Evolutionary conservation across 2,113 vertebrate genomes (phyloP).

Genomic region (Promerops cafer): DNA sequence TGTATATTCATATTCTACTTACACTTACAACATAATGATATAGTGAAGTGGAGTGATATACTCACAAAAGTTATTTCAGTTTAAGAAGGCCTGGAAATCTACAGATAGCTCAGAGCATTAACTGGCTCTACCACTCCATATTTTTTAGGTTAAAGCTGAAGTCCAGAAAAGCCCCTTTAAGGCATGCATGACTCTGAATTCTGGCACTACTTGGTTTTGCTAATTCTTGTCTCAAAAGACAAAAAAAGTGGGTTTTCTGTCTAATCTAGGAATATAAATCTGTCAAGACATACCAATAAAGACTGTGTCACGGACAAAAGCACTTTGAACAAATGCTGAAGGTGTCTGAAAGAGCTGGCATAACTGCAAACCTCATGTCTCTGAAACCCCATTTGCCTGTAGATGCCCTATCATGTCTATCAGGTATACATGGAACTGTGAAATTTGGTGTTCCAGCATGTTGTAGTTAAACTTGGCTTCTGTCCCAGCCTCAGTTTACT

Average conservation of each 20-base stretch:
- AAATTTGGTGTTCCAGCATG: background rate
- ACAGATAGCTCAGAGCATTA: background rate
- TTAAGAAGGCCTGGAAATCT: background rate
- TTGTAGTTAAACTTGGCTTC: background rate
- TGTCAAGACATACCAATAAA: background rate
- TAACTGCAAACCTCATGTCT: background rate
- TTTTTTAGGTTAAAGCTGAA: background rate
- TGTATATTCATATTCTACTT: background rate
- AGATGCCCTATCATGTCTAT: background rate
- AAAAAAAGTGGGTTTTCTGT: background rate
- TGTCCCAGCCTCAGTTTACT: background rate
- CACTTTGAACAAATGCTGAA: background rate
- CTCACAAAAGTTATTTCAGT: background rate
- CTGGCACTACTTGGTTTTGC: background rate
- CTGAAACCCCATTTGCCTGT: background rate
- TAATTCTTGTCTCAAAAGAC: background rate
- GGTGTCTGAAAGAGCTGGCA: background rate
- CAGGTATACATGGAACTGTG: background rate
- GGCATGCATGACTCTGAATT: background rate
- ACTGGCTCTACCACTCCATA: background rate
- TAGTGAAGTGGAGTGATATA: background rate
- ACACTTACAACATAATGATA: background rate
- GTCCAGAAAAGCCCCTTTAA: background rate
- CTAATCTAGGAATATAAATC: background rate
- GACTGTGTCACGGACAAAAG: background rate